Percentiles rank a stretch among this genome's conserved stretches.
Evolutionary conservation across 2,797 vertebrate genomes (phyloP).

Genomic region (Apogon talboti): DNA sequence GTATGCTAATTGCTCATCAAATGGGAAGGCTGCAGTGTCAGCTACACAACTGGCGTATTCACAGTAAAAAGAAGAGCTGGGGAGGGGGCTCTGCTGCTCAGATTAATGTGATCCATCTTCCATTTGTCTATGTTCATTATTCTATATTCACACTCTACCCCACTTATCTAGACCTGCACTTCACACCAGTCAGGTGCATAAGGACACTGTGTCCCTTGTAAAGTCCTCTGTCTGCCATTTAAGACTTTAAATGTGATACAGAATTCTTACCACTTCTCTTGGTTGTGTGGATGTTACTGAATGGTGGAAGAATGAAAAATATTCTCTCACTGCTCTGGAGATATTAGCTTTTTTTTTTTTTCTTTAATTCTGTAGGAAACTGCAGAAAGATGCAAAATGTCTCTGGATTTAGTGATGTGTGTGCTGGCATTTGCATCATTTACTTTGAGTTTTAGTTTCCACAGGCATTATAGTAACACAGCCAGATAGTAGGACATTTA

Average conservation of each 20-base stretch:
- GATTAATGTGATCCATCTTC: conserved; percentile 83
- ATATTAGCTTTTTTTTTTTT: not conserved
- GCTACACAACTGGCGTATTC: conserved; percentile 71
- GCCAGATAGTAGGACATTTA: conserved; percentile 56
- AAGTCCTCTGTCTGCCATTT: conserved; percentile 14
- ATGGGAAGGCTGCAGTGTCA: conserved; percentile 77
- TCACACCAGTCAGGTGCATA: conserved; percentile 46
- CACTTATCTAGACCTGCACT: conserved; percentile 56
- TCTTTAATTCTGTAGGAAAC: not conserved
- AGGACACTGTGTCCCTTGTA: conserved; percentile 48
- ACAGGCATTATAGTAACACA: conserved; percentile 38
- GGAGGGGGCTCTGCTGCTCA: conserved; percentile 51
- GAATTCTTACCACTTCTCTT: not conserved
- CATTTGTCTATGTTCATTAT: conserved; percentile 79
- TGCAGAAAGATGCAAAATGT: not conserved
- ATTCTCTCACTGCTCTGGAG: not conserved
- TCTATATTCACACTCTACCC: conserved; percentile 70
- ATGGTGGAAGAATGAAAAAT: conserved; percentile 3
- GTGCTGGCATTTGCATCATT: conserved; percentile 20
- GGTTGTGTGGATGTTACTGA: not conserved
- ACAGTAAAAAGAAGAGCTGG: conserved; percentile 35
- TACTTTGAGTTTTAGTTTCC: conserved; percentile 36
- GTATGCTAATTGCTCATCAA: conserved; percentile 85
- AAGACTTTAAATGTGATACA: not conserved
- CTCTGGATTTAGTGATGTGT: not conserved